These are phyloP conservation scores for Horisme vitalbata DNA, from an alignment of 2,888 invertebrate genomes.

Conservation along the genomic window DNA sequence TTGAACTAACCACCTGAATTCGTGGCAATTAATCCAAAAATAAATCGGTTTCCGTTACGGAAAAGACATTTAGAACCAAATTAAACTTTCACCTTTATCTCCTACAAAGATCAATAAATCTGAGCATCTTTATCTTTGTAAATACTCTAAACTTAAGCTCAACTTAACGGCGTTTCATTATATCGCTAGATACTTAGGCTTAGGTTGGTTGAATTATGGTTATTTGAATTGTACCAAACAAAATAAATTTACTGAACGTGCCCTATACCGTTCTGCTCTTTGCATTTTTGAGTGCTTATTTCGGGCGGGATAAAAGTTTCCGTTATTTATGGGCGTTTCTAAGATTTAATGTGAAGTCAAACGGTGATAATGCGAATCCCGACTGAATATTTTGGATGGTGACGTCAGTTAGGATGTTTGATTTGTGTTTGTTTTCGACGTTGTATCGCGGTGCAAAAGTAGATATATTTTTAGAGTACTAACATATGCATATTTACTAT, in stretches of 20 bases:
- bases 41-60: neutral
- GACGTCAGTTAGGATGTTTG: slow-evolving; percentile 39
- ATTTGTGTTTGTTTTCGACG: slow-evolving; percentile 37
- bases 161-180: slow-evolving; percentile 79
- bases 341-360: slow-evolving; percentile 83
- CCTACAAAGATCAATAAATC: slow-evolving; percentile 68
- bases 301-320: slow-evolving; percentile 81
- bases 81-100: slow-evolving; percentile 23
- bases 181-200: slow-evolving; percentile 78
- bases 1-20: too few relatives aligned
- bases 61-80: slow-evolving; percentile 14
- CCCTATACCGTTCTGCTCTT: slow-evolving; percentile 81
- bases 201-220: slow-evolving; percentile 78
- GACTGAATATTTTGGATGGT: slow-evolving; percentile 66
- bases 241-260: slow-evolving; percentile 83
- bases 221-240: slow-evolving; percentile 83
- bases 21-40: slow-evolving; percentile 4
- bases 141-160: slow-evolving; percentile 73
- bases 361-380: slow-evolving; percentile 77
- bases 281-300: slow-evolving; percentile 84
- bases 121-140: slow-evolving; percentile 77
- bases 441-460: neutral
- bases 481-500: too few relatives aligned
- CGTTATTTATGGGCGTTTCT: slow-evolving; percentile 78
- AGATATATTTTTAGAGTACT: too few relatives aligned